These are phyloP conservation scores for Anoplolepis gracilipes DNA, from an alignment of 1,140 invertebrate genomes.

Conservation along the genomic window DNA sequence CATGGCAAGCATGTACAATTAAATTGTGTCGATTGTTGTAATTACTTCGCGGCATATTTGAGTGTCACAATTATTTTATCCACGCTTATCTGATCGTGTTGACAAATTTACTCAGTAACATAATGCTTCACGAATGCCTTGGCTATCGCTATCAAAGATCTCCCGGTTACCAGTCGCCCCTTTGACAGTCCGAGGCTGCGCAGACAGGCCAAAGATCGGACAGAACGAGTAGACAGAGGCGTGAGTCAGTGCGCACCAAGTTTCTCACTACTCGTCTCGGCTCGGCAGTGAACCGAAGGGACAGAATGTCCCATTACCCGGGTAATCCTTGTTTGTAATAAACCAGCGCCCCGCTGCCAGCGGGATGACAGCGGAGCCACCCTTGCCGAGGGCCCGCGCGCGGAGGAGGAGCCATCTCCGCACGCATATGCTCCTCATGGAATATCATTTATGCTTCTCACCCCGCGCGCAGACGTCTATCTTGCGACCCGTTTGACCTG, in stretches of 20 bases:
- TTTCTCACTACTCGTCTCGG: slow-evolving; percentile 63
- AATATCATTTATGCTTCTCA: slow-evolving; percentile 85
- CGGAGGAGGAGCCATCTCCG: slow-evolving; percentile 77
- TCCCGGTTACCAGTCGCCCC: slow-evolving; percentile 33
- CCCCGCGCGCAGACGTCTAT: slow-evolving; percentile 76
- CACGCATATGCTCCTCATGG: slow-evolving; percentile 84
- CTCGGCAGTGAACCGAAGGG: slow-evolving; percentile 70
- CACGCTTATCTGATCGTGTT: slow-evolving; percentile 50
- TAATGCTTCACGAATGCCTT: slow-evolving; percentile 15
- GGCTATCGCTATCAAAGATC: slow-evolving; percentile 53
- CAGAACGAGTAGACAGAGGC: slow-evolving; percentile 13
- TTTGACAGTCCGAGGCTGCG: slow-evolving; percentile 7
- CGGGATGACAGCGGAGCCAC: slow-evolving; percentile 60
- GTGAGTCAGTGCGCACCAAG: slow-evolving; percentile 70
- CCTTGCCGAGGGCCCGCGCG: slow-evolving; percentile 67
- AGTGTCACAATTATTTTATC: slow-evolving; percentile 27
- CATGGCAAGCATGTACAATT: background rate
- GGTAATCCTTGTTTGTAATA: slow-evolving; percentile 86
- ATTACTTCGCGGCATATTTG: background rate
- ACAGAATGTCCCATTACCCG: slow-evolving; percentile 84
- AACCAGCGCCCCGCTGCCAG: slow-evolving; percentile 83
- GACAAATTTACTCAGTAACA: slow-evolving; percentile 58
- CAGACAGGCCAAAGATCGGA: slow-evolving; percentile 32
- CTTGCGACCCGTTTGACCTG: slow-evolving; percentile 73
- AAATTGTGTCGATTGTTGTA: slow-evolving; percentile 10